Evolutionary conservation across 2,113 vertebrate species (phyloP).

Genomic region (Sebastes fasciatus): DNA sequence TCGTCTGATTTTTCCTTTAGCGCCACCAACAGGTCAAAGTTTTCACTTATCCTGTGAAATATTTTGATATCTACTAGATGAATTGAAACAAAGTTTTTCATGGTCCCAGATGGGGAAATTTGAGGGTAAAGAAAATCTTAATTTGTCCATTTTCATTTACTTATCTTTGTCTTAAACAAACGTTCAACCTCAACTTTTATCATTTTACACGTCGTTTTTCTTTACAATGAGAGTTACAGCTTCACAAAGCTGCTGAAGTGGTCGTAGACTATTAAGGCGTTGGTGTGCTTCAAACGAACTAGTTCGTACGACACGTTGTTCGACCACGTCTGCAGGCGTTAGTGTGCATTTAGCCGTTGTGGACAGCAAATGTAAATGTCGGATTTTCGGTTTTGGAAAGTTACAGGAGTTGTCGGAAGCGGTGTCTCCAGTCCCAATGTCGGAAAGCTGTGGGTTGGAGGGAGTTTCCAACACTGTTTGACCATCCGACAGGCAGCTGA

Average conservation of each 20-base stretch:
- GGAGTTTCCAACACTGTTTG: background rate
- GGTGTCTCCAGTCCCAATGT: no score
- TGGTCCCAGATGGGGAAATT: background rate
- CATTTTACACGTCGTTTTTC: no score
- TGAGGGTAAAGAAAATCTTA: background rate
- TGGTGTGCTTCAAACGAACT: no score
- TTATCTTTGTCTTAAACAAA: background rate
- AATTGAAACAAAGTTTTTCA: background rate
- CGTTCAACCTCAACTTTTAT: no score
- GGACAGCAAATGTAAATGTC: background rate
- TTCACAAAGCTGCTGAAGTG: no score
- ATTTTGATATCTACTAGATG: background rate
- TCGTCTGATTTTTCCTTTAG: background rate
- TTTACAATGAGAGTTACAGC: no score
- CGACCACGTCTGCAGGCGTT: no score
- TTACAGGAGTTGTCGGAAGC: background rate
- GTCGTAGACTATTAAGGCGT: no score
- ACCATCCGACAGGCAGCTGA: background rate
- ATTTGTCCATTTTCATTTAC: background rate
- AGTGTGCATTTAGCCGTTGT: no score
- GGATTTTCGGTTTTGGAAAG: background rate
- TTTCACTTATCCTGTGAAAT: background rate
- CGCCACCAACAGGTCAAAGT: background rate
- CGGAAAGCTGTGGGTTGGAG: no score
- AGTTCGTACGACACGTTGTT: no score